These are phyloP conservation scores for Synanthedon formicaeformis DNA, from an alignment of 2,888 invertebrate species.

Conservation along the genomic window DNA sequence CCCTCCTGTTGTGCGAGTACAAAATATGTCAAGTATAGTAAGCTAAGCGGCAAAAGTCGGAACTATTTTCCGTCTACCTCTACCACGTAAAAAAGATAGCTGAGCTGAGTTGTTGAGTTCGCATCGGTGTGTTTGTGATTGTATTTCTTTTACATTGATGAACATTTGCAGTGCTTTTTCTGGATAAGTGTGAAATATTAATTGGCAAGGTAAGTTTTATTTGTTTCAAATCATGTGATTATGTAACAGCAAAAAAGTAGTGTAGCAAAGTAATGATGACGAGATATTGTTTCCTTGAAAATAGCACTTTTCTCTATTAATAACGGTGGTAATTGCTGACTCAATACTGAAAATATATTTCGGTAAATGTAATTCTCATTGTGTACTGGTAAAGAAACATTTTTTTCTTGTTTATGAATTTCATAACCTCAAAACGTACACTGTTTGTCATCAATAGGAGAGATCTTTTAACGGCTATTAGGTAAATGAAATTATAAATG, in stretches of 20 bases:
- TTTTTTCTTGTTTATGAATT: no score
- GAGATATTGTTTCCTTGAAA: conserved; percentile 17
- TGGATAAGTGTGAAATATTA: conserved; percentile 8
- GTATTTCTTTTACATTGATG: not conserved
- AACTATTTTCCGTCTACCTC: conserved; percentile 39
- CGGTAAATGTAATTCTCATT: not conserved
- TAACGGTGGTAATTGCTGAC: not conserved
- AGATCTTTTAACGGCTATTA: no score
- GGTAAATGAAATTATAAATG: no score
- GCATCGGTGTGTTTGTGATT: not conserved
- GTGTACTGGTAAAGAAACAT: no score
- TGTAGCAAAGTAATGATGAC: conserved; percentile 21
- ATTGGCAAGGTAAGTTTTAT: conserved; percentile 35
- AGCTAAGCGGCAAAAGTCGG: conserved; percentile 20
- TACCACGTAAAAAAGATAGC: not conserved
- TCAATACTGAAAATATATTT: not conserved
- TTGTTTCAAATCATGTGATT: conserved; percentile 22
- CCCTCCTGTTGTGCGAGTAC: not conserved
- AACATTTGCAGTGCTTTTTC: not conserved
- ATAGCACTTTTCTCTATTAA: not conserved
- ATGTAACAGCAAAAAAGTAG: conserved; percentile 35
- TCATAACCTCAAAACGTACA: no score
- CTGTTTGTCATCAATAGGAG: no score
- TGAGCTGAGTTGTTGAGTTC: not conserved
- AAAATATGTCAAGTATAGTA: no score